Percentiles rank a stretch among this genome's conserved stretches.
phyloP scores from a whole-genome alignment of 1,140 invertebrate genomes.

The Heliconius melpomene region DNA sequence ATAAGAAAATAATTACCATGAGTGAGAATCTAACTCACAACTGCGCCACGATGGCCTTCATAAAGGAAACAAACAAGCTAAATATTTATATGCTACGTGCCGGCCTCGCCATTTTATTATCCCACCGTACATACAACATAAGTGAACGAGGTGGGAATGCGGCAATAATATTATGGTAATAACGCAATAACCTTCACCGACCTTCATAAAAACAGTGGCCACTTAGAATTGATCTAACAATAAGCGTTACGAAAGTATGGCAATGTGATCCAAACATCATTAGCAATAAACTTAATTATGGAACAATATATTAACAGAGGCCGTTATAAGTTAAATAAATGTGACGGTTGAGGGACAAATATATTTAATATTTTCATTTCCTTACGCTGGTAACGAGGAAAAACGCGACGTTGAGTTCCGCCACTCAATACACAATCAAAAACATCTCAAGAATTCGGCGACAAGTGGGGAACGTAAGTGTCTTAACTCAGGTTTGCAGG shows the following conservation, averaged over 20 bases:
- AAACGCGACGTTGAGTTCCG: too few species aligned
- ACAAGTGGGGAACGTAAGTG: too few species aligned
- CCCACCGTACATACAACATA: neutral
- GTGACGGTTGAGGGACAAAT: too few species aligned
- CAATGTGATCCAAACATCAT: neutral
- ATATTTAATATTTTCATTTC: too few species aligned
- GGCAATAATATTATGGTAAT: constrained; percentile 6
- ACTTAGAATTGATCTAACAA: neutral
- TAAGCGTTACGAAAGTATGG: neutral
- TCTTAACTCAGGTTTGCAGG: too few species aligned
- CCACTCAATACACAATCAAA: too few species aligned
- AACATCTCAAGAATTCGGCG: too few species aligned
- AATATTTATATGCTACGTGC: neutral
- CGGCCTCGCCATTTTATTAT: neutral
- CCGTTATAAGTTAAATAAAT: too few species aligned
- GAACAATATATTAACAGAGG: neutral
- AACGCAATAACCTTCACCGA: neutral
- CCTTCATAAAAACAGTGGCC: constrained; percentile 7
- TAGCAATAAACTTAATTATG: neutral
- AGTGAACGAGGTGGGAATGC: neutral
- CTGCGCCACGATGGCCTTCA: too few species aligned
- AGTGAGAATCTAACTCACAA: too few species aligned
- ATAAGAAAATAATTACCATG: too few species aligned
- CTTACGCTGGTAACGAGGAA: too few species aligned
- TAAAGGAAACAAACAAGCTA: neutral